Evolutionary conservation across 2,113 vertebrate genomes (phyloP), one percentile per base, ranked within the genome.

Genomic region (Spea multiplicata): DNA sequence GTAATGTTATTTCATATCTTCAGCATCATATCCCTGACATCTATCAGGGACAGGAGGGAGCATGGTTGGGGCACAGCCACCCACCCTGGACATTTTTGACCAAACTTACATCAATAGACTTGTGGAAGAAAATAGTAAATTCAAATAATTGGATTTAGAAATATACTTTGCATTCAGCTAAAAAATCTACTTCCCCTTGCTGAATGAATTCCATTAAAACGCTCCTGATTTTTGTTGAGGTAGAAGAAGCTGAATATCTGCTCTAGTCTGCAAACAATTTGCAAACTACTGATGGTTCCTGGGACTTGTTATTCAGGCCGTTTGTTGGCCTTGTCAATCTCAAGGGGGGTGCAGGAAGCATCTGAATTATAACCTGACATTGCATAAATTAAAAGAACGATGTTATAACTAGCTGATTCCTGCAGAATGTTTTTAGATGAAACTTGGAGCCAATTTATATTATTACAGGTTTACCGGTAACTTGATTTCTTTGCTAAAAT

Each of bases 301-400:
- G 59, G 9, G 66, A 65, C 14, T 6, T n/a, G 48, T 71, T 78
- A 78, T 72, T 72, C 68, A 71, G 64, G 57, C 59, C 14, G n/a
- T 66, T 78, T 71, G 66, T 17, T 64, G 68, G 76, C 59, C 30
- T 66, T 66, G 68, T 17, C 30, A 71, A 52, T 78, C 76, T 78
- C 76, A 47, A 52, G 59, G 30, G 44, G 76, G 30, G 30, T 72
- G 69, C 53, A 30, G 7, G 6, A 78, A 66, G 48, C 69, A 78
- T 78, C 59, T 66, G 76, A 78, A 78, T 72, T 44, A 66, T 66
- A 78, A 78, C 66, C 76, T 78, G 14, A n/a, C 48, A 3, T 17
- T 12, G 69, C 17, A 78, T 72, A 72, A 66, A 78, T 76, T 68
- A 69, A 64, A 71, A 78, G 14, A 13, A 52, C 7, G 44, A 30